Evolutionary conservation across 2,113 vertebrate genomes (phyloP).

Genomic region (Petromus typicus): DNA sequence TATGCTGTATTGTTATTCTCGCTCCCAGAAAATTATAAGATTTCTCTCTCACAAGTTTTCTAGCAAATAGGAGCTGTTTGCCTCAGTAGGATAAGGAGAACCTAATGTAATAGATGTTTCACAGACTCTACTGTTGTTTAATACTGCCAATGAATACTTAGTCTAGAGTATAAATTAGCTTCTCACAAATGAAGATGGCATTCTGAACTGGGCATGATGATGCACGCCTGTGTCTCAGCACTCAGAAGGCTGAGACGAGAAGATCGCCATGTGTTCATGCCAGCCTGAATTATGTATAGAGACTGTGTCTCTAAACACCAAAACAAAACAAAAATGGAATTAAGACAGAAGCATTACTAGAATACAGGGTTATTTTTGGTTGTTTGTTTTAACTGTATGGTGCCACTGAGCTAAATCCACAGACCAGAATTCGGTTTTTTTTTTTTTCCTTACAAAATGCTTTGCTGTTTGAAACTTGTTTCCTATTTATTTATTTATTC

Average conservation of each 20-base stretch:
- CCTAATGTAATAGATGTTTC: neutral
- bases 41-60: neutral
- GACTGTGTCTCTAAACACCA: neutral
- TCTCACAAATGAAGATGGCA: neutral
- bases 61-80: neutral
- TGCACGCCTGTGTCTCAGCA: neutral
- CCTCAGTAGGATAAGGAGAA: neutral
- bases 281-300: neutral
- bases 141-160: neutral
- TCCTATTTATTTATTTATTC: neutral
- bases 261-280: neutral
- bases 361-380: neutral
- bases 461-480: constrained; percentile 14
- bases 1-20: neutral
- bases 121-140: neutral
- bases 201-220: neutral
- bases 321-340: constrained; percentile 20
- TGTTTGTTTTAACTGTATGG: too few species aligned
- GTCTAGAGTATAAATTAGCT: neutral
- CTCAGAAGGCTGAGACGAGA: neutral
- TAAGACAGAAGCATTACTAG: neutral
- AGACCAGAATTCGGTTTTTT: too few species aligned
- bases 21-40: neutral
- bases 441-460: neutral
- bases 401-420: too few species aligned